Conservation (phyloP, 1,140 invertebrate genomes). For the Drosophila ogumai region DNA sequence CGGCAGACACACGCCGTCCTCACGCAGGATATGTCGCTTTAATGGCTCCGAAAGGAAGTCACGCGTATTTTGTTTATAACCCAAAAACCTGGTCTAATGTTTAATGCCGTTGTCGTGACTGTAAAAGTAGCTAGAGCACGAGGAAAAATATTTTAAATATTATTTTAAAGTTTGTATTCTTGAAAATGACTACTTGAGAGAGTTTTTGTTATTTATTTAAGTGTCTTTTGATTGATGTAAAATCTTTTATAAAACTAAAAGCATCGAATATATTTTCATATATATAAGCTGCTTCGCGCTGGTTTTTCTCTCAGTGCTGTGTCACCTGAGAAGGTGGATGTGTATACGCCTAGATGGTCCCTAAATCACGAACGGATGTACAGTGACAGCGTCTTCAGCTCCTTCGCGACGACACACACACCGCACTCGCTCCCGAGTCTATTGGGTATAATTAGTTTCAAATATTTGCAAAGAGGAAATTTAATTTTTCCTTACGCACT, state of each 20-base stretch:
- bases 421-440: conserved; percentile 50
- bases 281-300: background rate
- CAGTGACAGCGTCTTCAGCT: conserved; percentile 48
- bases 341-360: conserved; percentile 38
- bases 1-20: conserved; percentile 36
- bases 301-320: conserved; percentile 22
- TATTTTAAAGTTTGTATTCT: background rate
- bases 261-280: background rate
- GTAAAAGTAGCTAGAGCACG: background rate
- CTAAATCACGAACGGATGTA: conserved; percentile 77
- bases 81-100: conserved; percentile 48
- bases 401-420: background rate
- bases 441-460: conserved; percentile 84
- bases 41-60: conserved; percentile 80
- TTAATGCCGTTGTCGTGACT: conserved; percentile 41
- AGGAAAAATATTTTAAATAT: conserved; percentile 36
- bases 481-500: conserved; percentile 72
- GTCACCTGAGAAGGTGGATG: conserved; percentile 37
- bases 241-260: background rate
- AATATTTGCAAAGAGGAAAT: conserved; percentile 78
- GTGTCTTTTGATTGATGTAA: too few species aligned
- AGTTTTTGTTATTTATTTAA: background rate
- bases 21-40: conserved; percentile 75
- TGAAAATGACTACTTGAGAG: background rate
- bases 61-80: conserved; percentile 84